These are phyloP conservation scores for Halichoerus grypus DNA, from an alignment of 2,113 vertebrate genomes.

Conservation along the genomic window DNA sequence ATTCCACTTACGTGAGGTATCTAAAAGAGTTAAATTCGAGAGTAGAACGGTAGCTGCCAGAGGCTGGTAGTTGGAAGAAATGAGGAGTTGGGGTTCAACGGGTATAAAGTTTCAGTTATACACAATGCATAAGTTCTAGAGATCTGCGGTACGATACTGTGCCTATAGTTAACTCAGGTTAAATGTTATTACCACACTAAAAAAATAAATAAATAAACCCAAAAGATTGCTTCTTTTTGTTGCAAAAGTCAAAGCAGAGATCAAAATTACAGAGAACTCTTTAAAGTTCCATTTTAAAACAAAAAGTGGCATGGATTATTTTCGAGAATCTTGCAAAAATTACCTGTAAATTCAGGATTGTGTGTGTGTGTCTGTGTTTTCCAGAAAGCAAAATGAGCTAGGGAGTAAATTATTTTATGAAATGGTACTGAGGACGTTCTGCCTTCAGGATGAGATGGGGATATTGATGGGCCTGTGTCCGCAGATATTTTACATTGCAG, in stretches of 20 bases:
- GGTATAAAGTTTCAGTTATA: background rate
- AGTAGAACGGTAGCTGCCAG: background rate
- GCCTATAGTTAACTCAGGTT: background rate
- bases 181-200: background rate
- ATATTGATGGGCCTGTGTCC: background rate
- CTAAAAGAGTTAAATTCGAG: background rate
- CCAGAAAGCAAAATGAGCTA: background rate
- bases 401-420: background rate
- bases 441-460: background rate
- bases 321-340: background rate
- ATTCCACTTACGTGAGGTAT: background rate
- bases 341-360: background rate
- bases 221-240: background rate
- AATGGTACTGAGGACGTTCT: background rate
- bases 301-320: background rate
- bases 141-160: background rate
- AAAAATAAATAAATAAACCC: background rate
- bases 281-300: background rate
- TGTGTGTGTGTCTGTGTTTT: background rate
- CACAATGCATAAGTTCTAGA: background rate
- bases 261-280: background rate
- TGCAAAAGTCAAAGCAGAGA: background rate
- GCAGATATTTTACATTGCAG: background rate
- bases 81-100: background rate
- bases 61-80: background rate